phyloP scores from a whole-genome alignment of 2,113 vertebrate genomes.

The Canis aureus region DNA sequence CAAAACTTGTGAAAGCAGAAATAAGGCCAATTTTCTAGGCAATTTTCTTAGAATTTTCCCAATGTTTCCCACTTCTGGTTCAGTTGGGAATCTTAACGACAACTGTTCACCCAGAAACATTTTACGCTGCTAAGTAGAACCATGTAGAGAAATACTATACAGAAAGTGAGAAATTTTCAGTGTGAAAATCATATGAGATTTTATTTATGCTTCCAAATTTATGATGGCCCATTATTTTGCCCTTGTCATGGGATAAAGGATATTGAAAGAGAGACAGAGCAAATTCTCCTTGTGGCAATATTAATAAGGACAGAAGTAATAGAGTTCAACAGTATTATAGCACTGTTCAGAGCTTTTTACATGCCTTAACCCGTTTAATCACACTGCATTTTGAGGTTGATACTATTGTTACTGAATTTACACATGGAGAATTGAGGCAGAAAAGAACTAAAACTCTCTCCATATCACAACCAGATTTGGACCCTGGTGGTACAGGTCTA shows the following conservation, averaged over 20 bases:
- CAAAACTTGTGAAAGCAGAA: neutral
- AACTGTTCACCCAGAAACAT: neutral
- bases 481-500: neutral
- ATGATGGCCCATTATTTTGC: neutral
- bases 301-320: neutral
- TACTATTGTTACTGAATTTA: neutral
- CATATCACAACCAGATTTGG: neutral
- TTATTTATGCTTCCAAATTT: neutral
- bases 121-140: neutral
- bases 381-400: neutral
- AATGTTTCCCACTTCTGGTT: neutral
- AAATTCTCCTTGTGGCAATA: neutral
- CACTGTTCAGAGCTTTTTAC: neutral
- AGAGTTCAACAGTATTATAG: neutral
- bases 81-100: neutral
- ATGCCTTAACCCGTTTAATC: neutral
- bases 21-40: neutral
- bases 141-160: neutral
- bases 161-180: neutral
- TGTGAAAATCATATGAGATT: neutral
- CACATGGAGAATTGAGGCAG: neutral
- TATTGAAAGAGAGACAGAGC: neutral
- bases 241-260: neutral
- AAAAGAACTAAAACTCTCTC: neutral
- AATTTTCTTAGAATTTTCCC: neutral